Base-by-base conservation (phyloP, 2,888 invertebrate genomes). In the Sminthurinus aureus region DNA sequence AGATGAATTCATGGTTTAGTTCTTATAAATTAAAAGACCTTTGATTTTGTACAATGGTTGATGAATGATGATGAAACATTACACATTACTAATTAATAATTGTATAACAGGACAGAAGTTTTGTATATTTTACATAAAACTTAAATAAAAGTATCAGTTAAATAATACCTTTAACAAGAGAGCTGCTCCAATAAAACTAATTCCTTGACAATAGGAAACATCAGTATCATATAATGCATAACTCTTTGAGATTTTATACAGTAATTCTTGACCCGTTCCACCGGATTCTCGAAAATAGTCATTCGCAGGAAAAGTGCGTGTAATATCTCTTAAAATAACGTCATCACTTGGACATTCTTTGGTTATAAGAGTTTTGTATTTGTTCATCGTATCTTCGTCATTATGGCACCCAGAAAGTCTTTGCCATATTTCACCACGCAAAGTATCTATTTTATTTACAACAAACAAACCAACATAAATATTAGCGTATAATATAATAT, bases 151-250 rank as follows among this genome's bases (percentile, higher is more conserved):
- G 38, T 38, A 4, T n/a, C 22, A 58, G 24, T 20, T n/a, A 93
- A 94, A 93, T 91, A 94, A 93, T 91, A 98, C 98, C 90, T 99
- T 99, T 86, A 99, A 92, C 52, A 99, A 92, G 83, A 99, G 92
- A 80, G 98, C 97, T 85, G 99, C 99, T 66, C 98, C 98, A 67
- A 99, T 92, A 91, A 99, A 99, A 91, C 98, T 99, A 85, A 99
- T 93, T 9, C 99, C 99, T 91, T 99, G 99, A 90, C 99, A 99
- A 91, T 99, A 99, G 83, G 98, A 98, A 85, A 99, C 97, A 92
- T 99, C 99, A 84, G 95, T 94, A 90, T 99, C 99, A 90, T 98
- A 96, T 12, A 98, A 96, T 1, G 99, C 98, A 91, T 99, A 99
- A 0, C 98, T 99, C 90, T 98, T 96, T 90, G 97, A 98, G 90